Conservation (phyloP, 2,797 vertebrate species). For the Coracias cyanogaster region DNA sequence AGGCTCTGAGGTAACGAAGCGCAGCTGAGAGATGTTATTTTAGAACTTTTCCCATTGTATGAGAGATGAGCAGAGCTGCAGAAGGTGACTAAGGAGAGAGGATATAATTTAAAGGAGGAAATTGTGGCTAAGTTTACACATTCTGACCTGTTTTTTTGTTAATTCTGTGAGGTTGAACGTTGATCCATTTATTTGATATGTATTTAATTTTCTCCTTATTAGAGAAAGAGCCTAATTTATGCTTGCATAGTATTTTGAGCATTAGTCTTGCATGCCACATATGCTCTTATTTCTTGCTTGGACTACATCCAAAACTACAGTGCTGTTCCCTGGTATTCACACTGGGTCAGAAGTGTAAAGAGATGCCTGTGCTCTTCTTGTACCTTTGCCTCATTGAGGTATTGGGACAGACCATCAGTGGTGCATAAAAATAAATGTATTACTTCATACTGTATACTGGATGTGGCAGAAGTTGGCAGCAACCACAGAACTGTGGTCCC, state of each 20-base stretch:
- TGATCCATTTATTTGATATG: background rate
- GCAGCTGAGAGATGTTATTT: background rate
- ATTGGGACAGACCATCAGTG: background rate
- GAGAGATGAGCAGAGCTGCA: background rate
- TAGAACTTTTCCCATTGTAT: background rate
- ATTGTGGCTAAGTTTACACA: background rate
- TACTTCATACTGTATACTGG: background rate
- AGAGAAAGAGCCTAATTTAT: background rate
- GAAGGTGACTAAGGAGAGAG: background rate
- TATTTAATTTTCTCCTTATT: background rate
- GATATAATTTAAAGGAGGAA: background rate
- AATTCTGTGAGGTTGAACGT: background rate
- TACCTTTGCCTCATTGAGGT: background rate
- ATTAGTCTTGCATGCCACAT: background rate
- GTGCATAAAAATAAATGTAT: conserved; percentile 35
- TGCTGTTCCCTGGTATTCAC: background rate
- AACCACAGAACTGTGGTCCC: background rate
- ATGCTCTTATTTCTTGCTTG: background rate
- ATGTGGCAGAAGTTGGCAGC: background rate
- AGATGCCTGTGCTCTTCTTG: background rate
- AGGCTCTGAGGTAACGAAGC: background rate
- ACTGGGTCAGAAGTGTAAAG: background rate
- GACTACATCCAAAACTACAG: background rate
- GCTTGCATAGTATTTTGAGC: background rate
- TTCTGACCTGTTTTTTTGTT: background rate